A percentile compares a stretch with the other conserved stretches of the same genome.
These are phyloP conservation scores for Pontoporia blainvillei DNA, from an alignment of 2,113 vertebrate species.

Conservation along the genomic window DNA sequence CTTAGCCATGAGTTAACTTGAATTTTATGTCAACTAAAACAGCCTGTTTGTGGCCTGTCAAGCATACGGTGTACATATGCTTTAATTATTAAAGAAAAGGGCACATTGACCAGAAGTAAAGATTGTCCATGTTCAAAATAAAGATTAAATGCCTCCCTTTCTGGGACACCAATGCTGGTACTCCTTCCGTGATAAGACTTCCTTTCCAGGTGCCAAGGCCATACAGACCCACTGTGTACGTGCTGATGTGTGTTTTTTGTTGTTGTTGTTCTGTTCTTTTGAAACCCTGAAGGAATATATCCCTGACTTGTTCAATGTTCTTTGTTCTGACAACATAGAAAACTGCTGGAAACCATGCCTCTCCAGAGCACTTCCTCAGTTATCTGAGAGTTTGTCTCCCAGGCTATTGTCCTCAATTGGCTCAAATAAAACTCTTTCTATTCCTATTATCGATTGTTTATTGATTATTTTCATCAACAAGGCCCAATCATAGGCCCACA, in stretches of 20 bases:
- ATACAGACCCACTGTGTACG: accelerated
- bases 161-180: no score
- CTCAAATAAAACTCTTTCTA: background rate
- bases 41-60: background rate
- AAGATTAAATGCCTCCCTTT: background rate
- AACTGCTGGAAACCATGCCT: background rate
- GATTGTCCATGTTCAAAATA: background rate
- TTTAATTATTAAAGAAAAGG: background rate
- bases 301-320: background rate
- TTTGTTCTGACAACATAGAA: background rate
- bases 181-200: no score
- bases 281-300: background rate
- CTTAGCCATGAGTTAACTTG: background rate
- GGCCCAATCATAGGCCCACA: background rate
- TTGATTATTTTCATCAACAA: background rate
- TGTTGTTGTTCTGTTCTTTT: background rate
- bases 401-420: background rate
- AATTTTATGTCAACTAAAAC: background rate
- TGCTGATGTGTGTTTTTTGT: background rate
- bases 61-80: background rate
- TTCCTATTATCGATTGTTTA: background rate
- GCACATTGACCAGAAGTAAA: background rate
- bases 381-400: background rate
- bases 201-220: no score
- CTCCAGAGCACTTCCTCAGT: background rate